These are phyloP conservation scores for Piscicola geometra DNA, from an alignment of 2,888 invertebrate genomes.

Conservation along the genomic window DNA sequence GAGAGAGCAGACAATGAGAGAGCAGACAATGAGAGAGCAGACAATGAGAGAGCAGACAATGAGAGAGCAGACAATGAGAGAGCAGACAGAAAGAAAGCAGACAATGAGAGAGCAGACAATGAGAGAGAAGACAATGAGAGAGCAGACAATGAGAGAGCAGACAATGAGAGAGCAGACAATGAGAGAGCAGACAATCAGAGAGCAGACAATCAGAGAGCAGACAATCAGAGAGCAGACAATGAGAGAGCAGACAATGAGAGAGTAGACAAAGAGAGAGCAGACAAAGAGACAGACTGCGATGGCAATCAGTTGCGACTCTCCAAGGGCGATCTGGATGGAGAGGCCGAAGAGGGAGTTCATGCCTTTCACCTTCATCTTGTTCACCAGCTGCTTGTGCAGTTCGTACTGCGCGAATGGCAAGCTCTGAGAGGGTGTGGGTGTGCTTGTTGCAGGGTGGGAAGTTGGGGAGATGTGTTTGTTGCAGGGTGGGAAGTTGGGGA, in stretches of 20 bases:
- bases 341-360: constrained; percentile 90
- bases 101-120: background rate
- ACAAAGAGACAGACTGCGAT: constrained; percentile 62
- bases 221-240: background rate
- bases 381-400: constrained; percentile 79
- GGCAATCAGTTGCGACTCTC: constrained; percentile 80
- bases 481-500: too few relatives aligned
- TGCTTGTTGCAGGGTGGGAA: too few relatives aligned
- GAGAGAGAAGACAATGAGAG: too few relatives aligned
- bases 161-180: background rate
- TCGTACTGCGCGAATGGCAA: constrained; percentile 79
- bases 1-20: background rate
- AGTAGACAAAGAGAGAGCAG: background rate
- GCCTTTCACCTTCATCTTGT: constrained; percentile 84
- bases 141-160: background rate
- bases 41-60: background rate
- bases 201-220: background rate
- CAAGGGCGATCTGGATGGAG: constrained; percentile 73
- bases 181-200: background rate
- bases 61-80: background rate
- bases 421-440: constrained; percentile 10
- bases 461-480: too few relatives aligned
- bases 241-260: too few relatives aligned
- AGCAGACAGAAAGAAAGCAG: background rate
- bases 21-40: background rate